Evolutionary conservation across 2,888 invertebrate genomes (phyloP).

Genomic region (Ornithoptera priamus): DNA sequence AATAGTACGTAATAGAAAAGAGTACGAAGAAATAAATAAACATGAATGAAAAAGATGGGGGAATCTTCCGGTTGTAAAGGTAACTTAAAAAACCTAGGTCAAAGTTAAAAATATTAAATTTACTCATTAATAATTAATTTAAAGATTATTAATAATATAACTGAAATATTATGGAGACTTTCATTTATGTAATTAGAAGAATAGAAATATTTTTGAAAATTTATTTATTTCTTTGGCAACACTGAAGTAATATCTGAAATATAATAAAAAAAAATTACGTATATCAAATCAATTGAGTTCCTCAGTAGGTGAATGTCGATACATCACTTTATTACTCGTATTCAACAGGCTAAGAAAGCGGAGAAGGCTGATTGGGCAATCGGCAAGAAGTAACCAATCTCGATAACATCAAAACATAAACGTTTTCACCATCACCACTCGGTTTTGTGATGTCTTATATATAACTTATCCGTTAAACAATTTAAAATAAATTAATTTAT

Average conservation of each 20-base stretch:
- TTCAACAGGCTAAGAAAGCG: constrained; percentile 87
- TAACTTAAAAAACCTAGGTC: not conserved
- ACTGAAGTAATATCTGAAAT: not conserved
- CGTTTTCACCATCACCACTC: constrained; percentile 40
- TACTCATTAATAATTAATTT: no score
- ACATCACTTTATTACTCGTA: constrained; percentile 50
- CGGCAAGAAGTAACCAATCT: constrained; percentile 79
- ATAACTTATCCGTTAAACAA: constrained; percentile 54
- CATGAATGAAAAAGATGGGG: no score
- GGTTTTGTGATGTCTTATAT: constrained; percentile 48
- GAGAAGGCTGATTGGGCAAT: constrained; percentile 87
- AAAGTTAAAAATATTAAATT: not conserved
- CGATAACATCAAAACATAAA: constrained; percentile 39
- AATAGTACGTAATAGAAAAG: no score
- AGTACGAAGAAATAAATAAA: no score
- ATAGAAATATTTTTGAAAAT: not conserved
- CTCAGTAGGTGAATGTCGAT: constrained; percentile 10
- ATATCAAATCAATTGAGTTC: not conserved
- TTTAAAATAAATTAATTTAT: constrained; percentile 59
- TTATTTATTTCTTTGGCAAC: not conserved
- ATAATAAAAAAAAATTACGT: not conserved
- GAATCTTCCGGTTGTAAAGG: not conserved
- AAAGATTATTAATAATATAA: no score
- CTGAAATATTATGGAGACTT: no score
- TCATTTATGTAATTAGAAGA: not conserved